Evolutionary conservation across 2,888 invertebrate genomes (phyloP).

Genomic region (Acanthoscelides obtectus): DNA sequence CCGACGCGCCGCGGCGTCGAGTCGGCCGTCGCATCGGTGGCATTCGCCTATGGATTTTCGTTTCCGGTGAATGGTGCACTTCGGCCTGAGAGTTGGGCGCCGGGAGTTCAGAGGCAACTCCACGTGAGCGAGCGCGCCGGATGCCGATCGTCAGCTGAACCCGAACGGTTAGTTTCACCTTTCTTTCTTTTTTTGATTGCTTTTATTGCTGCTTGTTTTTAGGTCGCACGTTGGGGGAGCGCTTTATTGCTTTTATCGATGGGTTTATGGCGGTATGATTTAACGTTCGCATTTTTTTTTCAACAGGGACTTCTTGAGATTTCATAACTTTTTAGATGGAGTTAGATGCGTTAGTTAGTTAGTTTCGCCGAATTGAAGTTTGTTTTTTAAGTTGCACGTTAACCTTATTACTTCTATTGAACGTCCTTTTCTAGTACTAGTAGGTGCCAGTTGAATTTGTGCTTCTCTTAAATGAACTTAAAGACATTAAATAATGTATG

Average conservation of each 20-base stretch:
- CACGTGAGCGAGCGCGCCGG: background rate
- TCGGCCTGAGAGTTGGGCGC: background rate
- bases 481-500: no score
- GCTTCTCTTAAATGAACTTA: no score
- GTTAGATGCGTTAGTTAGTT: no score
- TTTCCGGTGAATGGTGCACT: background rate
- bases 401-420: no score
- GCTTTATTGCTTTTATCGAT: background rate
- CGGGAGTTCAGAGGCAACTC: background rate
- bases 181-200: background rate
- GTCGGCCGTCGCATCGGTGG: background rate
- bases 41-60: background rate
- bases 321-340: no score
- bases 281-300: no score
- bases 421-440: no score
- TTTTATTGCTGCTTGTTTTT: background rate
- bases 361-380: no score
- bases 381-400: no score
- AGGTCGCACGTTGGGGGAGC: background rate
- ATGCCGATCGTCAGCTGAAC: background rate
- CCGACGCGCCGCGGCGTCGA: background rate
- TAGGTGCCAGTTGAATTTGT: no score
- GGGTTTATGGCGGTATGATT: background rate
- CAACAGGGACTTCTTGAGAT: no score
- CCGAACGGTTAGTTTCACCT: background rate